Evolutionary conservation across 2,888 invertebrate species (phyloP).

Genomic region (Meteorus cinctellus): DNA sequence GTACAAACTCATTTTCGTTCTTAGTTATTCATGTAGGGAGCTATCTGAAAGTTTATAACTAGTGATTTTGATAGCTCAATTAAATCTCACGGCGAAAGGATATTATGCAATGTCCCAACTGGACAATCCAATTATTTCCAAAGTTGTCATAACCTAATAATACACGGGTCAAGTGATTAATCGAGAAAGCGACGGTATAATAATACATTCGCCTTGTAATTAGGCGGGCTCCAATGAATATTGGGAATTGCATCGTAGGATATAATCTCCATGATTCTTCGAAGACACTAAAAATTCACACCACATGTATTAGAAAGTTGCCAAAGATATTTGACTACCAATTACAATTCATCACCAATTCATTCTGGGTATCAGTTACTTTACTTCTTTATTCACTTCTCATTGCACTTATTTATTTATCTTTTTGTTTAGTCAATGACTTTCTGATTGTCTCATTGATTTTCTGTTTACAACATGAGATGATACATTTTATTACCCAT

Average conservation of each 20-base stretch:
- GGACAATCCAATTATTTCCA: background rate
- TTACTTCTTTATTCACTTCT: too few relatives aligned
- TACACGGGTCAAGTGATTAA: background rate
- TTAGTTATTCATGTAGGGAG: background rate
- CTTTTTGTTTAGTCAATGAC: background rate
- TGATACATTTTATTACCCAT: background rate
- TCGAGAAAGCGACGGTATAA: background rate
- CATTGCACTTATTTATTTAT: background rate
- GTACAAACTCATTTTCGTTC: background rate
- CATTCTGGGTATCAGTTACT: background rate
- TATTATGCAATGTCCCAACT: background rate
- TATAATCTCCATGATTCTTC: too few relatives aligned
- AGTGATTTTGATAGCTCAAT: background rate
- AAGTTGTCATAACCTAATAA: slow-evolving; percentile 5
- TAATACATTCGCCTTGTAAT: background rate
- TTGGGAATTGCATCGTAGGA: too few relatives aligned
- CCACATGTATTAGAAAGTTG: background rate
- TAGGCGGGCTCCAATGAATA: too few relatives aligned
- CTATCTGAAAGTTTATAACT: background rate
- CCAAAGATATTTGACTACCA: background rate
- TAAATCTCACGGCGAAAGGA: slow-evolving; percentile 3
- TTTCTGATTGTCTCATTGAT: background rate
- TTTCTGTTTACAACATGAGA: background rate
- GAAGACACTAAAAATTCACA: too few relatives aligned
- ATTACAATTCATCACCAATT: background rate